Evolutionary conservation across 2,888 invertebrate species (phyloP).

Genomic region (Ecliptopera silaceata): DNA sequence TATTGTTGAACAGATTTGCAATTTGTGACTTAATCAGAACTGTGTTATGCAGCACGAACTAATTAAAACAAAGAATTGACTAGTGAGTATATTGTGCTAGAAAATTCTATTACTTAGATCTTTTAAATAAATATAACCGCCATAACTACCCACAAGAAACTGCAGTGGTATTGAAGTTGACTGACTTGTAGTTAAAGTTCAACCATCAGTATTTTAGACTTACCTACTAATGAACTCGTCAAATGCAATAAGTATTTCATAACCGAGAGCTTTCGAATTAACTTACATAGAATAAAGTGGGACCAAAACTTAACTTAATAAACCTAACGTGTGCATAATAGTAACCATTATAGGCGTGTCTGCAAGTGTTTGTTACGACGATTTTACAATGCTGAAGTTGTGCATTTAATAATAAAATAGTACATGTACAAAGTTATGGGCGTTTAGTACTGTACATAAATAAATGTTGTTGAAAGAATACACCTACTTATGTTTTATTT

Average conservation of each 20-base stretch:
- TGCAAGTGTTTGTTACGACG: conserved; percentile 53
- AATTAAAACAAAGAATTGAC: conserved; percentile 4
- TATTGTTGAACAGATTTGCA: conserved; percentile 52
- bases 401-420: conserved; percentile 78
- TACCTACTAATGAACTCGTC: conserved; percentile 12
- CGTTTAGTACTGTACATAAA: conserved; percentile 71
- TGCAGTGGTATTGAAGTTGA: conserved; percentile 66
- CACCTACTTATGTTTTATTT: conserved; percentile 39
- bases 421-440: conserved; percentile 74
- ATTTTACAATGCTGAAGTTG: conserved; percentile 81
- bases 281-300: conserved; percentile 52
- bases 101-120: neutral
- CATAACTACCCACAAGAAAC: conserved; percentile 36
- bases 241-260: conserved; percentile 8
- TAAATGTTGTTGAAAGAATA: conserved; percentile 75
- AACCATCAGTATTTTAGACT: conserved; percentile 22
- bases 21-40: conserved; percentile 63
- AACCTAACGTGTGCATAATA: conserved; percentile 54
- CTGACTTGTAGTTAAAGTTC: conserved; percentile 6
- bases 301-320: conserved; percentile 66
- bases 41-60: conserved; percentile 53
- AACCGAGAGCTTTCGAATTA: conserved; percentile 51
- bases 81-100: neutral
- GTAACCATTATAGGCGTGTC: conserved; percentile 58
- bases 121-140: neutral